phyloP scores from a whole-genome alignment of 2,797 vertebrate genomes.

The Numenius phaeopus region DNA sequence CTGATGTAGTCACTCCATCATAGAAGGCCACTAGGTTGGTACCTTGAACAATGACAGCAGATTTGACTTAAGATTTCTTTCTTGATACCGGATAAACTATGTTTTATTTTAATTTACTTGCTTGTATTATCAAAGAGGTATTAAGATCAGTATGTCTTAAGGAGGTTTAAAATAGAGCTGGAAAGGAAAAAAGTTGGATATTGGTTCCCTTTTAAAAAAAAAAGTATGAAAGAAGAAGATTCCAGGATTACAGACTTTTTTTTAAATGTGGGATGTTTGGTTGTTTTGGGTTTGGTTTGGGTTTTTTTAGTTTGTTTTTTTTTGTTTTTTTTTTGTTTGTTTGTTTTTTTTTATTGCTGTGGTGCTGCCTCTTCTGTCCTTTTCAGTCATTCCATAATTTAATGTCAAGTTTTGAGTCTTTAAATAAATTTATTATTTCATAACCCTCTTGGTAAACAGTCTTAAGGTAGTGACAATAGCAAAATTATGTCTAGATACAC shows the following conservation, averaged over 20 bases:
- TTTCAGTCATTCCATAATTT: background rate
- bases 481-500: background rate
- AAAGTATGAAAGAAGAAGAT: background rate
- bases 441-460: background rate
- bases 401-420: background rate
- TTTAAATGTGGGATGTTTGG: background rate
- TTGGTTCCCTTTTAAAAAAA: background rate
- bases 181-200: background rate
- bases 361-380: background rate
- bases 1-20: background rate
- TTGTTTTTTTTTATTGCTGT: background rate
- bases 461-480: background rate
- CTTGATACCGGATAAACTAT: background rate
- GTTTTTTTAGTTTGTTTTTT: too few relatives aligned
- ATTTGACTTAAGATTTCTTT: background rate
- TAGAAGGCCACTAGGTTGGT: too few relatives aligned
- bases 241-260: background rate
- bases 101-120: background rate
- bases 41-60: background rate
- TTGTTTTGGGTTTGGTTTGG: too few relatives aligned
- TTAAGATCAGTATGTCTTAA: background rate
- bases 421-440: constrained; percentile 1
- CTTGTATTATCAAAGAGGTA: background rate
- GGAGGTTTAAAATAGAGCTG: background rate
- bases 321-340: background rate